Percentiles rank a stretch among this genome's conserved stretches.
Evolutionary conservation across 2,888 invertebrate genomes (phyloP).

Genomic region (Spilarctia lutea): DNA sequence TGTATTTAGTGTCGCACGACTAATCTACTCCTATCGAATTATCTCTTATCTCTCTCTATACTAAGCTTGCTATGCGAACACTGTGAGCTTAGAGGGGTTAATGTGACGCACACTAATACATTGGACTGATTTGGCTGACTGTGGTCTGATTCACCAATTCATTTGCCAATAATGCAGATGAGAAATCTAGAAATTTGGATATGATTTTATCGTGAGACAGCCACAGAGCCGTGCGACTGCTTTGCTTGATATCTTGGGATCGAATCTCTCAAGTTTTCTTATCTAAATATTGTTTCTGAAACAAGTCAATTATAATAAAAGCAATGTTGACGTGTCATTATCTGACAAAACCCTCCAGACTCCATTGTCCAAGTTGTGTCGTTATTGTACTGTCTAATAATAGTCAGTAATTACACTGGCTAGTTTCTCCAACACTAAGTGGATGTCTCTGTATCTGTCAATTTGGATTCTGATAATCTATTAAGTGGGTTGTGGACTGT

Average conservation of each 20-base stretch:
- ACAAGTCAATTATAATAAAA: neutral
- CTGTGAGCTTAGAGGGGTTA: conserved; percentile 40
- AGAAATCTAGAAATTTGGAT: neutral
- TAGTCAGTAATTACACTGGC: conserved; percentile 11
- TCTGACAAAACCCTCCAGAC: neutral
- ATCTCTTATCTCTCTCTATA: conserved; percentile 54
- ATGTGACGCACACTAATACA: conserved; percentile 32
- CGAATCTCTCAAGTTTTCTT: neutral
- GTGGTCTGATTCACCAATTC: neutral
- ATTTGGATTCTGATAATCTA: conserved; percentile 13
- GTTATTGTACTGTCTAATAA: conserved; percentile 4
- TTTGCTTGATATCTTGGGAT: too few relatives aligned
- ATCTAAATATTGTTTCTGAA: neutral
- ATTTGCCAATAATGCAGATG: neutral
- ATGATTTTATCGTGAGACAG: neutral
- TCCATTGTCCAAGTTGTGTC: neutral
- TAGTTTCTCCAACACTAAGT: conserved; percentile 21
- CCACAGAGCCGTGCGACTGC: neutral
- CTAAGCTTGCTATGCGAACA: conserved; percentile 43
- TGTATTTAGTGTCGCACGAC: conserved; percentile 56
- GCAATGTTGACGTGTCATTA: neutral
- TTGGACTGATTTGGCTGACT: conserved; percentile 9
- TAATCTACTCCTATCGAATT: conserved; percentile 56
- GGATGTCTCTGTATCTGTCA: conserved; percentile 27
- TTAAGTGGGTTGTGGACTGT: neutral